Base-by-base conservation (phyloP, 2,888 invertebrate genomes). In the Epinotia ramella region DNA sequence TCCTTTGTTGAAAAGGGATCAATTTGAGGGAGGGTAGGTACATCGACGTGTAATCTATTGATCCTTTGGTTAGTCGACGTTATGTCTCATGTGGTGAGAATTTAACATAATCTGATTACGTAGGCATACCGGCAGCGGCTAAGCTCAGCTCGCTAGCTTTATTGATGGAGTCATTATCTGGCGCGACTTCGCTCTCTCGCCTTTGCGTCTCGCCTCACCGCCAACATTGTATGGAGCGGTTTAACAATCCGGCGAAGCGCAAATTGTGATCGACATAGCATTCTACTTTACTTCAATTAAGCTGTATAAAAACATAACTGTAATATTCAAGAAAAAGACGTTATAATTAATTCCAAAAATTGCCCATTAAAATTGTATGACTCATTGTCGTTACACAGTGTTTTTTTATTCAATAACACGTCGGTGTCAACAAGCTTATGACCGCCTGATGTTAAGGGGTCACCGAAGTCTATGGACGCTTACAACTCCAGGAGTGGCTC, bases 21-120 rank as follows among this genome's bases (percentile, higher is more conserved):
- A 20, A 67, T 67, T 67, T 57, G 59, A 28, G 46, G 67, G 56
- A 62, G 66, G 24, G 60, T 68, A n/a, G 24, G 60, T 68, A n/a
- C 13, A 46, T 60, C 24, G 5, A 44, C n/a, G 20, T 68, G 53
- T 33, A 65, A 64, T 81, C 77, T 81, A 83, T 82, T 79, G 81
- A 80, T 80, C 68, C 63, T 78, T 73, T 71, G 78, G 79, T 80
- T 53, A 81, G 80, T 77, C 57, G 46, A 49, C 40, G 79, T 79
- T 73, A 77, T 81, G 80, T 79, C 76, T 77, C 77, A 76, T 77
- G 74, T 79, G 79, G 77, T 78, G 78, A 78, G 81, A 81, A 80
- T 82, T 83, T 82, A 81, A 80, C 82, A 81, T 84, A 86, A 85
- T 85, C 82, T 82, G 81, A 84, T 85, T 84, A 83, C 64, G 79